Conservation (phyloP, 2,888 invertebrate species). For the Micoletzkya japonica region DNA sequence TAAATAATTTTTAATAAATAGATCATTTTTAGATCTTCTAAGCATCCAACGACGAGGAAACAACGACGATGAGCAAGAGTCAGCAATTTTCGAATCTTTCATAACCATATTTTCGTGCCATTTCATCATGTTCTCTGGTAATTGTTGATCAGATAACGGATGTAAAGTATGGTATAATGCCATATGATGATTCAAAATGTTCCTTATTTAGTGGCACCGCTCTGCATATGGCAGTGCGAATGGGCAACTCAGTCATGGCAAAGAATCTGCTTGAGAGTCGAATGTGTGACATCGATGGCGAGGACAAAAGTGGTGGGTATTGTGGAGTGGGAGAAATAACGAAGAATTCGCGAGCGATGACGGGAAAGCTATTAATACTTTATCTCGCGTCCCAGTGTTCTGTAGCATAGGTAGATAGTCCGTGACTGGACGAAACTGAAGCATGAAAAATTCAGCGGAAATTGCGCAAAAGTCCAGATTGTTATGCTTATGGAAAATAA, state of each 20-base stretch:
- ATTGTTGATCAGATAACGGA: background rate
- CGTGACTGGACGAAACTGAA: background rate
- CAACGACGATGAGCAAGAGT: slow-evolving; percentile 37
- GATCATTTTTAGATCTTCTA: slow-evolving; percentile 42
- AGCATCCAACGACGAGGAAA: slow-evolving; percentile 37
- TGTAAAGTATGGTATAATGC: background rate
- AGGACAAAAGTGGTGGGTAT: slow-evolving; percentile 38
- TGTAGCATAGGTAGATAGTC: background rate
- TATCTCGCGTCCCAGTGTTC: background rate
- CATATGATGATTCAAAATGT: background rate
- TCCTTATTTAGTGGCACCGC: slow-evolving; percentile 29
- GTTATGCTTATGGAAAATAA: background rate
- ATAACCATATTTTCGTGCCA: background rate
- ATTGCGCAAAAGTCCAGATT: background rate
- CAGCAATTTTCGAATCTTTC: background rate
- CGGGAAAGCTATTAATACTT: background rate
- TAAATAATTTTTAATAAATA: slow-evolving; percentile 8
- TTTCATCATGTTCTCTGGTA: background rate
- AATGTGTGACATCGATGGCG: slow-evolving; percentile 40
- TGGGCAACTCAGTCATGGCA: slow-evolving; percentile 42
- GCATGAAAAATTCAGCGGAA: background rate
- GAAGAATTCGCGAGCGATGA: background rate
- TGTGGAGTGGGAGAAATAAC: background rate
- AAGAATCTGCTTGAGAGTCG: slow-evolving; percentile 38
- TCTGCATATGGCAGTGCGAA: slow-evolving; percentile 42